Evolutionary conservation across 2,888 invertebrate genomes (phyloP), one percentile per base, ranked within the genome.

Genomic region (Achlya flavicornis): DNA sequence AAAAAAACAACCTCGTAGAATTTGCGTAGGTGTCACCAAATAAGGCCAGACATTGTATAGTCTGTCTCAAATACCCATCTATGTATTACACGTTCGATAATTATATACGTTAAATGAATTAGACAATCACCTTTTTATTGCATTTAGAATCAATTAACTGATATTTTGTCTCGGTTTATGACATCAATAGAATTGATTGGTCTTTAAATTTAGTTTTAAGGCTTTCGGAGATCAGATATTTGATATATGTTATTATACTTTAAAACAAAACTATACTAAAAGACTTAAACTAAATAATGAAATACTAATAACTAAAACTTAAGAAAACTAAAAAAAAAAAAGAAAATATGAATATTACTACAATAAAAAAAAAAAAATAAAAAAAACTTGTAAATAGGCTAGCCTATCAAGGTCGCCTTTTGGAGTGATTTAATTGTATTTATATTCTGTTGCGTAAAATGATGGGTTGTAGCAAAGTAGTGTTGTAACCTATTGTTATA

Each of bases 21-120:
- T 85, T 80, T 78, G 89, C 89, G 89, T 89, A 80, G 89, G 89
- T 74, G 88, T 85, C 76, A 43, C 79, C 84, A 71, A 88, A 88
- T 85, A 86, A 86, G 88, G 88, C 77, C 85, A 81, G 79, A 77
- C 72, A 75, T 78, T 79, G 80, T 77, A 66, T 65, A 71, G 61
- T 65, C 65, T 71, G 66, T 67, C 64, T 64, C 70, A 53, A 14
- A 53, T 53, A n/a, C 26, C 26, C 53, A 53, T 53, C 53, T 53
- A 53, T 53, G 19, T 53, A 53, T 53, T 19, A 53, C 53, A 53
- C 53, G 53, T 8, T 19, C 10, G 10, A 53, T 19, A 53, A 53
- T 53, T 53, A 53, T 53, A 53, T 19, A 53, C 53, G 5, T 19
- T 19, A 53, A 53, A 53, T 19, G 19, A 53, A 53, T 53, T 53